Evolutionary conservation across 1,140 invertebrate species (phyloP).

Genomic region (Hycleus phaleratus): DNA sequence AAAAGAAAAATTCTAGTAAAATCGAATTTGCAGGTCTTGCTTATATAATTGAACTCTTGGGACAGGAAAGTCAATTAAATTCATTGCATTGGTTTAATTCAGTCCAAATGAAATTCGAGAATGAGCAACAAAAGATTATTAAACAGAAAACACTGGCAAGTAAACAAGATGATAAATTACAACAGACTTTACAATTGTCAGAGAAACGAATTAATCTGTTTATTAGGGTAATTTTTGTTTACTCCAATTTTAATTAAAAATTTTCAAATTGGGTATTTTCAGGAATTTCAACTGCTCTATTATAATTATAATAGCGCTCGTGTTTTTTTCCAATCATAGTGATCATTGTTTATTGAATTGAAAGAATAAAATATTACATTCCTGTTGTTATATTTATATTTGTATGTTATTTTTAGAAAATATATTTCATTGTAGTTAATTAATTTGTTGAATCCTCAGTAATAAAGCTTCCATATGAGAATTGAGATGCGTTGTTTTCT

Average conservation of each 20-base stretch:
- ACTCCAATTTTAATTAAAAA: conserved; percentile 4
- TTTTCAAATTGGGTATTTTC: conserved; percentile 28
- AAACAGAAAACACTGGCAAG: conserved; percentile 43
- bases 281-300: conserved; percentile 86
- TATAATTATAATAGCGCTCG: conserved; percentile 88
- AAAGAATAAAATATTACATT: not conserved
- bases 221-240: conserved; percentile 49
- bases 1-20: not conserved
- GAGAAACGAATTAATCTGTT: conserved; percentile 75
- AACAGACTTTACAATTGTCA: conserved; percentile 89
- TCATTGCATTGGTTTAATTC: conserved; percentile 94
- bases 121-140: conserved; percentile 53
- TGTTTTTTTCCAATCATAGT: conserved; percentile 68
- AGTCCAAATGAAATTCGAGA: conserved; percentile 63
- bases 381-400: too few relatives aligned
- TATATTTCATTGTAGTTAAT: too few relatives aligned
- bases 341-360: not conserved
- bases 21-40: conserved; percentile 43
- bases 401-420: too few relatives aligned
- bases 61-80: conserved; percentile 77
- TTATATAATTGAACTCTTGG: conserved; percentile 61
- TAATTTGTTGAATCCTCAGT: too few relatives aligned
- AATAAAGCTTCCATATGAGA: too few relatives aligned
- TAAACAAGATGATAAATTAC: conserved; percentile 72
- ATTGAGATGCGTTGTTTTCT: too few relatives aligned